Percentiles rank a stretch among this genome's conserved stretches.
phyloP scores from a whole-genome alignment of 2,797 vertebrate genomes.

The Diceros bicornis region DNA sequence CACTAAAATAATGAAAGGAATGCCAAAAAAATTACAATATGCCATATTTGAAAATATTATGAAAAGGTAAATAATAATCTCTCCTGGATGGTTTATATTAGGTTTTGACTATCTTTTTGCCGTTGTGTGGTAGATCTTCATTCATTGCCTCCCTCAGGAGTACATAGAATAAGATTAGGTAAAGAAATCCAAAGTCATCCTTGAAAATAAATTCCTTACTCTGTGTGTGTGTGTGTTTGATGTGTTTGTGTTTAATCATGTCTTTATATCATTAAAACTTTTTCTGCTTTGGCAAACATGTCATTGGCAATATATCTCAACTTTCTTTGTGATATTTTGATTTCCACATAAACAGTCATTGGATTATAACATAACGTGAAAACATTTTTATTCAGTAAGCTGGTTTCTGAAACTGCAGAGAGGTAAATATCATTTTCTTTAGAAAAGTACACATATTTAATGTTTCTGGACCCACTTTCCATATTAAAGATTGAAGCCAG shows the following conservation, averaged over 20 bases:
- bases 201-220: constrained; percentile 5
- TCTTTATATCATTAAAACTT: background rate
- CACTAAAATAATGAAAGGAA: background rate
- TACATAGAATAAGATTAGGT: background rate
- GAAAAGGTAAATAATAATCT: constrained; percentile 12
- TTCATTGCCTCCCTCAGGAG: background rate
- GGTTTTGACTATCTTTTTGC: background rate
- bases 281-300: background rate
- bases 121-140: background rate
- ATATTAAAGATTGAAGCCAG: background rate
- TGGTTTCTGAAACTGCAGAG: background rate
- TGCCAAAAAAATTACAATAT: background rate
- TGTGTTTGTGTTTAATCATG: background rate
- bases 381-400: background rate
- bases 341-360: background rate
- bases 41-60: background rate
- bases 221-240: background rate
- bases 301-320: background rate
- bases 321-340: background rate
- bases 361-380: background rate
- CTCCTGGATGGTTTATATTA: background rate
- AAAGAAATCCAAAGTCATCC: background rate
- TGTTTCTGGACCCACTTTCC: background rate
- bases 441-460: background rate
- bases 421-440: background rate